phyloP scores from a whole-genome alignment of 2,113 vertebrate species.

The Chloropsis cyanopogon region DNA sequence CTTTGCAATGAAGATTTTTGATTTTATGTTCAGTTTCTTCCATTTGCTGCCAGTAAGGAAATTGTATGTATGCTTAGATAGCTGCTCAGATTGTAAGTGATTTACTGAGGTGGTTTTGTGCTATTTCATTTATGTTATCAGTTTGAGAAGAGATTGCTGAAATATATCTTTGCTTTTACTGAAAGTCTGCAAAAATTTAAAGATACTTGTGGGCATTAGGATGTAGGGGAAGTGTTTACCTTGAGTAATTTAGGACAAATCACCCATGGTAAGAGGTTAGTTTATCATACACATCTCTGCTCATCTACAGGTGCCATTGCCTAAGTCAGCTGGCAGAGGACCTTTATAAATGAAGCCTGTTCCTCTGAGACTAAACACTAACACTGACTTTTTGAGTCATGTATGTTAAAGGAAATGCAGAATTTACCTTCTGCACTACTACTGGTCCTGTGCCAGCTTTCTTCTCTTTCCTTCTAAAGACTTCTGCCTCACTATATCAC shows the following conservation, averaged over 20 bases:
- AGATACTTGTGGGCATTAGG: background rate
- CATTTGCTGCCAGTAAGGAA: conserved; percentile 22
- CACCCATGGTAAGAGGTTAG: background rate
- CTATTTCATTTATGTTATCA: conserved; percentile 18
- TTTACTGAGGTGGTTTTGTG: conserved; percentile 9
- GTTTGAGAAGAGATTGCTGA: conserved; percentile 3
- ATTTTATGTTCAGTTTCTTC: conserved; percentile 27
- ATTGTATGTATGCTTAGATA: background rate
- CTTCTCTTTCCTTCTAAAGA: background rate
- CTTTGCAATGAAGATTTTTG: conserved; percentile 14
- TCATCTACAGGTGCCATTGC: conserved; percentile 8
- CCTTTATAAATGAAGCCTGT: background rate
- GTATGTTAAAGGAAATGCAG: background rate
- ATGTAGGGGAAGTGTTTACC: background rate
- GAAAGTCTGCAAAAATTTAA: conserved; percentile 23
- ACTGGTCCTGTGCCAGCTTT: conserved; percentile 2
- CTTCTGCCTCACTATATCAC: conserved; percentile 2
- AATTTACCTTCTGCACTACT: background rate
- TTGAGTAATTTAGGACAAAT: background rate
- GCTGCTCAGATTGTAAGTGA: conserved; percentile 13
- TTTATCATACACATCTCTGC: background rate
- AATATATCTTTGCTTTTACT: background rate
- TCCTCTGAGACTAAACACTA: background rate
- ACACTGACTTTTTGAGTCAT: background rate
- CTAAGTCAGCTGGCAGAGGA: background rate